These are phyloP conservation scores for Drosophila bocki DNA, from an alignment of 1,140 invertebrate genomes.

Conservation along the genomic window DNA sequence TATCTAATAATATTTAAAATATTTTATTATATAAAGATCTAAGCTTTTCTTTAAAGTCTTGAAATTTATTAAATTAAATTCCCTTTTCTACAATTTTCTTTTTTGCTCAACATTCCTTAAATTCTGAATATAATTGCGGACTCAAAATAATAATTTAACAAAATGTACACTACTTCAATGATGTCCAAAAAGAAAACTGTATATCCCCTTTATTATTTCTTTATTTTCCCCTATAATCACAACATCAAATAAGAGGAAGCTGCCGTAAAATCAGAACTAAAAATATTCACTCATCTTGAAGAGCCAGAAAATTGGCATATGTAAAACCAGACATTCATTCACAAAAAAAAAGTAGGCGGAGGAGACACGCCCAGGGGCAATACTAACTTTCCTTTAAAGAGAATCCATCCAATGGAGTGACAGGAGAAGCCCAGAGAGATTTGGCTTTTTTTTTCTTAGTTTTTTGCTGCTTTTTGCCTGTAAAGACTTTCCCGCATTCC, in stretches of 20 bases:
- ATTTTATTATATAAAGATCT: no score
- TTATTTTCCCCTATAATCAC: background rate
- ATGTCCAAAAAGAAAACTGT: background rate
- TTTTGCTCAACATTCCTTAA: background rate
- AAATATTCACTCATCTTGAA: constrained; percentile 18
- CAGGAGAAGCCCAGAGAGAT: constrained; percentile 36
- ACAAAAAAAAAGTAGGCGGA: background rate
- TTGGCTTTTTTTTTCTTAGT: constrained; percentile 8
- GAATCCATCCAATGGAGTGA: constrained; percentile 42
- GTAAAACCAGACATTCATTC: constrained; percentile 8
- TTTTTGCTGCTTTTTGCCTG: background rate
- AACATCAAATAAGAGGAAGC: background rate
- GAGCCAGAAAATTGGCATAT: constrained; percentile 6
- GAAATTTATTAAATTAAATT: background rate
- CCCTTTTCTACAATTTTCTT: rapidly evolving
- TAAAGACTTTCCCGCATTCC: constrained; percentile 57
- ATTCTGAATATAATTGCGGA: background rate
- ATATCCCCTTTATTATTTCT: background rate
- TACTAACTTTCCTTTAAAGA: constrained; percentile 46
- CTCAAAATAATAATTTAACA: background rate
- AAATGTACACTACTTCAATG: background rate
- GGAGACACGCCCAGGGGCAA: constrained; percentile 8
- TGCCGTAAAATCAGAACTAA: background rate
- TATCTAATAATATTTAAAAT: no score
- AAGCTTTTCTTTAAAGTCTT: background rate